Conservation (phyloP, 2,797 vertebrate species). For the Meda fulgida region DNA sequence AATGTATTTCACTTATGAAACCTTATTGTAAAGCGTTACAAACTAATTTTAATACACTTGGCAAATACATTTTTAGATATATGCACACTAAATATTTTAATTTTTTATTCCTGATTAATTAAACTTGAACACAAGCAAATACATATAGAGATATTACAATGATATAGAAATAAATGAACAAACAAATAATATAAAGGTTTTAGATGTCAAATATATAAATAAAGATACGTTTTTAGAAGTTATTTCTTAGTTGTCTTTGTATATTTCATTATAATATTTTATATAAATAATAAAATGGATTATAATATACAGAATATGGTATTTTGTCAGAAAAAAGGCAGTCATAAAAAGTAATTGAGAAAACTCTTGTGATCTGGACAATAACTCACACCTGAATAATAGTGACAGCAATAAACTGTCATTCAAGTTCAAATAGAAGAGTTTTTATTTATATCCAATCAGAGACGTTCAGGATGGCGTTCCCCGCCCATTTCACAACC, state of each 20-base stretch:
- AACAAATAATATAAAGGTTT: background rate
- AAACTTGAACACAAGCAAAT: background rate
- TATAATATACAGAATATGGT: background rate
- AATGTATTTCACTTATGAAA: background rate
- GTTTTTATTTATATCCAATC: background rate
- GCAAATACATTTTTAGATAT: background rate
- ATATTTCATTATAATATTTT: background rate
- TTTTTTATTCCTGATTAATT: background rate
- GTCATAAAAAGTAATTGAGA: no score
- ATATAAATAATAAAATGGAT: background rate
- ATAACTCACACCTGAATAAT: background rate
- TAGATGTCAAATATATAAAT: rapidly evolving
- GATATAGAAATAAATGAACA: background rate
- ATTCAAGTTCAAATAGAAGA: no score
- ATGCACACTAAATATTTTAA: background rate
- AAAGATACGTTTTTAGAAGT: background rate
- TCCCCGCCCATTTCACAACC: background rate
- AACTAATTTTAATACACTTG: background rate
- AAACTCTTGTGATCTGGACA: background rate
- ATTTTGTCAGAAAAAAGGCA: background rate
- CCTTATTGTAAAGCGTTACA: background rate
- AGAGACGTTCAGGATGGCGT: background rate
- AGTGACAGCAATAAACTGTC: background rate
- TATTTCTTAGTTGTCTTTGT: background rate
- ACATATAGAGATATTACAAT: background rate